Evolutionary conservation across 2,888 invertebrate genomes (phyloP).

Genomic region (Cerceris rybyensis): DNA sequence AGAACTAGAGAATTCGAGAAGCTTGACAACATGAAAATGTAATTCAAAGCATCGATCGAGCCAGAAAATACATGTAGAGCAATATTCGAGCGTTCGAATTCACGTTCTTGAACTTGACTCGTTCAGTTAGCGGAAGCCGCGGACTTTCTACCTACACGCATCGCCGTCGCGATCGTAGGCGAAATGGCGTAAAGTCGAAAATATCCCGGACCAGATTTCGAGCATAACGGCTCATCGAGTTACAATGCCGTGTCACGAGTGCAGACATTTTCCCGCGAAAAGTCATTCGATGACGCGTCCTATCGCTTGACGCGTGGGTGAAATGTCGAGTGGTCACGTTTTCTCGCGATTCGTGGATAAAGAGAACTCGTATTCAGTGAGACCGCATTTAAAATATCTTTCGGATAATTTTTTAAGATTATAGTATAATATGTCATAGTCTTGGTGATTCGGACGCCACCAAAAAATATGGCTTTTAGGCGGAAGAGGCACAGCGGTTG

Average conservation of each 20-base stretch:
- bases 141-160: slow-evolving; percentile 34
- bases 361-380: slow-evolving; percentile 28
- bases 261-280: slow-evolving; percentile 34
- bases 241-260: slow-evolving; percentile 18
- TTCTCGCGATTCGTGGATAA: slow-evolving; percentile 25
- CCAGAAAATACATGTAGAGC: slow-evolving; percentile 1
- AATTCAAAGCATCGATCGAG: too few species aligned
- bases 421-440: too few species aligned
- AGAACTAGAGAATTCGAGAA: too few species aligned
- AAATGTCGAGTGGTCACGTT: slow-evolving; percentile 60
- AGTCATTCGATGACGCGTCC: slow-evolving; percentile 18
- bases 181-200: slow-evolving; percentile 41
- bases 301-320: slow-evolving; percentile 55
- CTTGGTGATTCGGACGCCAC: too few species aligned
- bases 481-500: too few species aligned
- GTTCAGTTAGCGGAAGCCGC: slow-evolving; percentile 12
- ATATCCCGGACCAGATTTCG: slow-evolving; percentile 39
- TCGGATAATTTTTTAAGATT: neutral
- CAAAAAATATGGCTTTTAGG: too few species aligned
- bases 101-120: slow-evolving; percentile 51
- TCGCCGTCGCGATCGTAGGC: slow-evolving; percentile 24
- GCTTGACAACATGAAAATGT: too few species aligned
- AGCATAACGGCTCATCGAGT: slow-evolving; percentile 31
- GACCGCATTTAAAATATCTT: slow-evolving; percentile 11
- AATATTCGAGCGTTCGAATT: slow-evolving; percentile 23